Base-by-base conservation (phyloP, 2,113 vertebrate species). In the Sardina pilchardus region DNA sequence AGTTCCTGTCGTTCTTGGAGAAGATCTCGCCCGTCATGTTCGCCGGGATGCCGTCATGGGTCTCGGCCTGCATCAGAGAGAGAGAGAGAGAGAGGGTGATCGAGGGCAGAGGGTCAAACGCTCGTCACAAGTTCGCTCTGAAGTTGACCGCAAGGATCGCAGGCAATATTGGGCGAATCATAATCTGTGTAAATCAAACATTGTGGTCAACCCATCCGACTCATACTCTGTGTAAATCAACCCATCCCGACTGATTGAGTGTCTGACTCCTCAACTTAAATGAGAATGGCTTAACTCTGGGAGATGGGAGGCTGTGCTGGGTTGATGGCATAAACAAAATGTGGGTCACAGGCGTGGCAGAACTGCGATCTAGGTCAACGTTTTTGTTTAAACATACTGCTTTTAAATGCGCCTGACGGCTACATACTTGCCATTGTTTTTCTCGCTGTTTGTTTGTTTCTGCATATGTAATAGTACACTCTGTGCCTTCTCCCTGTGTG, bases 1-100 rank as follows among this genome's bases (percentile, higher is more conserved):
- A 99, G 90, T 96, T 96, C 17, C 95, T 96, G 90, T 97, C 96
- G 0, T 89, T 91, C 92, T 96, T 98, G 93, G 97, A 96, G 94
- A 98, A 95, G 34, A 97, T 95, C 78, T 99, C 95, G 0, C 94
- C 93, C 47, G 95, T 97, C 90, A 96, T 94, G 89, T 94, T 94
- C 0, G 89, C 92, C 10, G 92, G 90, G 19, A 93, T 86, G 39
- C 97, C 97, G 4, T 97, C 96, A 0, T 93, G 84, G 0, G 97
- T 96, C 85, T 91, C 89, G 82, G 95, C 98, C 98, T 99, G 90
- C 9, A 10, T 67, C 26, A 17, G 56, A 67, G 50, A 43, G 36
- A 83, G 34, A 7, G 34, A 83, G 44, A 39, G 34, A 67, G 50
- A 43, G 36, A 83, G 34, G 19, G 34, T 59, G 44, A 39, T 21